phyloP scores from a whole-genome alignment of 2,888 invertebrate genomes.

The Villa cingulata region DNA sequence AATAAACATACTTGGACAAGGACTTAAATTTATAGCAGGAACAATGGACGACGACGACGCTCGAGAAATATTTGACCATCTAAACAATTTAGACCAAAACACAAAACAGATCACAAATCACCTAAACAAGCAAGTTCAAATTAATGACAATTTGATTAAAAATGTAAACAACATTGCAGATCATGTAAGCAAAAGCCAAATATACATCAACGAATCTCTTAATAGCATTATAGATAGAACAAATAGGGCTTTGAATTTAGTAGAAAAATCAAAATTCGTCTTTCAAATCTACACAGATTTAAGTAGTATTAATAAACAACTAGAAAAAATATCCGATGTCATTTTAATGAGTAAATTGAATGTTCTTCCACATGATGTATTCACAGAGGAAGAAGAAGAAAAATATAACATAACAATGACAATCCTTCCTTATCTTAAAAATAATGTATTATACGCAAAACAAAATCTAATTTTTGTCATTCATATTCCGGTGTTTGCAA shows the following conservation, averaged over 20 bases:
- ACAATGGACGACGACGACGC: background rate
- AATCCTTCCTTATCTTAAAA: background rate
- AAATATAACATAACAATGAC: background rate
- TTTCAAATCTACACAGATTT: background rate
- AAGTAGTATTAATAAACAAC: background rate
- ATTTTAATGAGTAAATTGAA: background rate
- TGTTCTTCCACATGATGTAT: background rate
- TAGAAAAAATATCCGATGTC: background rate
- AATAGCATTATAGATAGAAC: background rate
- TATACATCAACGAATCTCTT: background rate
- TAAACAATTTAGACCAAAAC: background rate
- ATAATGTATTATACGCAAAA: background rate
- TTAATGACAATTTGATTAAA: background rate
- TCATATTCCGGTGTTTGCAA: background rate
- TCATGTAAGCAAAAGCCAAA: background rate
- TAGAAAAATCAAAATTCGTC: background rate
- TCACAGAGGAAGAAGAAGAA: background rate
- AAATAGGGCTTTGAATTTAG: background rate
- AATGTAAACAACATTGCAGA: background rate
- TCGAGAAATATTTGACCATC: background rate
- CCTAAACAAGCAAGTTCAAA: background rate
- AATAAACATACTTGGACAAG: no score
- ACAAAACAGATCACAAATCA: background rate
- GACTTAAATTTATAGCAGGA: no score
- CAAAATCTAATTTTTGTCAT: background rate